A percentile compares a stretch with the other conserved stretches of the same genome.
phyloP scores from a whole-genome alignment of 2,888 invertebrate species.

The Mimas tiliae region DNA sequence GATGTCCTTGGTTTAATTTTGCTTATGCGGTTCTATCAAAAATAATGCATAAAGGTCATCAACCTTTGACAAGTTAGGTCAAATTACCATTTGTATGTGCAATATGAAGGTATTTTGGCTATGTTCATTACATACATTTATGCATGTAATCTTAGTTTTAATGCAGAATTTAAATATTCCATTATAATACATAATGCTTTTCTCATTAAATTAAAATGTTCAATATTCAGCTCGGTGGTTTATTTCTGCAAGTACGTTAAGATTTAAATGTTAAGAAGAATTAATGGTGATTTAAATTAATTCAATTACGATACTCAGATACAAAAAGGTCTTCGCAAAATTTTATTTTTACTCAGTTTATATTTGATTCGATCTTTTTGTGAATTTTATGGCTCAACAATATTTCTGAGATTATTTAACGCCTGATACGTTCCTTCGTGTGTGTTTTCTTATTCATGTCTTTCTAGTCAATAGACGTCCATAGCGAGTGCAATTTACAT shows the following conservation, averaged over 20 bases:
- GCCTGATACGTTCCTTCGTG: slow-evolving; percentile 5
- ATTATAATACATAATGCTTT: neutral
- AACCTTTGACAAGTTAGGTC: too few species aligned
- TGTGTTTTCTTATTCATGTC: slow-evolving; percentile 5
- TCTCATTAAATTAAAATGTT: neutral
- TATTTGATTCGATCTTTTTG: neutral
- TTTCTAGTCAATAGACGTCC: slow-evolving; percentile 32
- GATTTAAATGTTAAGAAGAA: neutral
- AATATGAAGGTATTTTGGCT: neutral
- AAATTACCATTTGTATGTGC: neutral
- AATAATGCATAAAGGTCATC: neutral
- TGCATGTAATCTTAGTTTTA: neutral
- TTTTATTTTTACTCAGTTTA: neutral
- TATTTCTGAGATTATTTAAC: slow-evolving; percentile 10
- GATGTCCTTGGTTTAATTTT: neutral
- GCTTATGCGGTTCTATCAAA: neutral
- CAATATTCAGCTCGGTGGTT: slow-evolving; percentile 6
- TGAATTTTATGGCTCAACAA: neutral
- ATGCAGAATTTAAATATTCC: neutral
- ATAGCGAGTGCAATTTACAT: slow-evolving; percentile 2
- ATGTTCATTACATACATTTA: neutral
- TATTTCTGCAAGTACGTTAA: neutral
- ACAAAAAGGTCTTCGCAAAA: neutral
- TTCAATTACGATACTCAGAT: slow-evolving; percentile 13
- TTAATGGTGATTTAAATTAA: neutral